Evolutionary conservation across 2,797 vertebrate species (phyloP), one percentile per base, ranked within the genome.

Genomic region (Epinephelus awoara): DNA sequence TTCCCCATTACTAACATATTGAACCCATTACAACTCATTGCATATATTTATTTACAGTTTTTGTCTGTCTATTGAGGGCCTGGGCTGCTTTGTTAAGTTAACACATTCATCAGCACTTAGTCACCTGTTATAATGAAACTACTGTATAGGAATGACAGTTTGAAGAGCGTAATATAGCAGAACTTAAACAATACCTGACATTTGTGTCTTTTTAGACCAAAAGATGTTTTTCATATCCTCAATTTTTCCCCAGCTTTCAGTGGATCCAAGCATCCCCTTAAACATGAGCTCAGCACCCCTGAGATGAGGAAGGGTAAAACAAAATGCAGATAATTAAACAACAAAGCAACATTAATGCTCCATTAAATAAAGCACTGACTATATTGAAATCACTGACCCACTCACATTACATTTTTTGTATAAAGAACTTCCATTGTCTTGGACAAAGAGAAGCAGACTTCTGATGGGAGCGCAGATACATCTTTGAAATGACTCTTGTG

Each of bases 151-250:
- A 40, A 3, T 40, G 10, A 40, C 38, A 40, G 38, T 40, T 40
- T 40, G 10, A 11, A 2, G 38, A 40, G 38, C 10, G 9, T 2
- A 40, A 3, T 40, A 42, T 42, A 42, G 40, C 9, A 14, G 19
- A 49, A 5, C 34, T 34, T 34, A 9, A 17, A 17, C 21, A 9
- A 4, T 85, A 95, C 95, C 94, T 18, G 92, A 84, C 1, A 91
- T 80, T 10, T 67, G 21, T 2, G 93, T 93, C n/a, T 59, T 93
- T 54, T 77, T 88, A 70, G 52, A 88, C 62, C 76, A 77, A 77
- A 95, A 93, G 29, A 94, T 79, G 0, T 58, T 46, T 71, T 78
- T 91, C 68, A 95, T 90, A 57, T 93, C 90, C 0, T 94, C 81
- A 56, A 94, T 55, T 42, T 70, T 79, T 76, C 85, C 38, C 95